A percentile compares a stretch with the other conserved stretches of the same genome.
phyloP scores from a whole-genome alignment of 2,888 invertebrate genomes.

The Temnothorax unifasciatus region DNA sequence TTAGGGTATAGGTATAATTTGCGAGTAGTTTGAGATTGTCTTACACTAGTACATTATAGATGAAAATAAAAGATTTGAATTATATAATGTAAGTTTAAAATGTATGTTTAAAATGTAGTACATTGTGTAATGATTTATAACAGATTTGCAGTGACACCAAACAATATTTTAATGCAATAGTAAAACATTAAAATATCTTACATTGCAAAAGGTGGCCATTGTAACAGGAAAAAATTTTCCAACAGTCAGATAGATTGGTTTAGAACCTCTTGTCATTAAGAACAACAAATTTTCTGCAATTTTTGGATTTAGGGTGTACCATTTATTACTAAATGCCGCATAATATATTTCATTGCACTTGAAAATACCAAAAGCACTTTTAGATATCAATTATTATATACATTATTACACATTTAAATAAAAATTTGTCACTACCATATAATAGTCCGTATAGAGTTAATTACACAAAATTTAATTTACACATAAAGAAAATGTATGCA shows the following conservation, averaged over 20 bases:
- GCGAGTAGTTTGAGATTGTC: neutral
- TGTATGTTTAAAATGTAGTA: neutral
- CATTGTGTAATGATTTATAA: neutral
- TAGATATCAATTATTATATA: neutral
- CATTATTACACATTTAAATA: neutral
- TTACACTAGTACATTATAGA: too few relatives aligned
- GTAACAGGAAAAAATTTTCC: constrained; percentile 65
- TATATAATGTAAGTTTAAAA: too few relatives aligned
- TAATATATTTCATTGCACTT: constrained; percentile 54
- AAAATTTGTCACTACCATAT: neutral
- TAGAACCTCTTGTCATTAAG: constrained; percentile 47
- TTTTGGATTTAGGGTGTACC: constrained; percentile 30
- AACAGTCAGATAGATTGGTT: constrained; percentile 62
- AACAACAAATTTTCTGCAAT: constrained; percentile 48
- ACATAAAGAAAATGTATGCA: neutral
- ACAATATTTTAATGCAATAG: neutral
- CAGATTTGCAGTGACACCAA: too few relatives aligned
- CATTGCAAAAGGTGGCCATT: constrained; percentile 61
- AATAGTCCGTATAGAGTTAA: neutral
- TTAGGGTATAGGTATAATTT: too few relatives aligned
- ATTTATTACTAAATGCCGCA: constrained; percentile 46
- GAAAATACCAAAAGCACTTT: neutral
- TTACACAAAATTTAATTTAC: neutral
- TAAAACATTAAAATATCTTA: constrained; percentile 44
- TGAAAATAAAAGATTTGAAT: neutral